Evolutionary conservation across 2,888 invertebrate species (phyloP).

Genomic region (Leptopilina syphax): DNA sequence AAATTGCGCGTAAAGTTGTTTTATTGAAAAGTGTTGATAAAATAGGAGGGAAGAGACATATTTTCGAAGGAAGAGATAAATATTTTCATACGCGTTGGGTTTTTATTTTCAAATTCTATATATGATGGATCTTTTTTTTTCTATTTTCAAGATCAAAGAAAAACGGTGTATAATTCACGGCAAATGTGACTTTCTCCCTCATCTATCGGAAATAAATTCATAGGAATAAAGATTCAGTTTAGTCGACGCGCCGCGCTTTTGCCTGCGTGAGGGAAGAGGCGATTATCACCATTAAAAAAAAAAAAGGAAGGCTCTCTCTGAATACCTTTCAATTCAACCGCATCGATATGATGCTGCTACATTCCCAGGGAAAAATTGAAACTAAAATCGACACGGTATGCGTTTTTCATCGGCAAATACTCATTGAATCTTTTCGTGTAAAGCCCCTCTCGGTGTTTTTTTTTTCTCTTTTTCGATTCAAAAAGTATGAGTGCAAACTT

Average conservation of each 20-base stretch:
- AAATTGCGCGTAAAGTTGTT: no score
- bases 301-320: neutral
- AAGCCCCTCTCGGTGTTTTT: constrained; percentile 10
- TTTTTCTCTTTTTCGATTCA: constrained; percentile 44
- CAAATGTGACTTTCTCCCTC: neutral
- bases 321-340: constrained; percentile 36
- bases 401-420: neutral
- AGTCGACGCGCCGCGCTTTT: constrained; percentile 20
- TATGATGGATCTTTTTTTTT: no score
- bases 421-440: constrained; percentile 49
- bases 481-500: constrained; percentile 52
- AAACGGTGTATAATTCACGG: neutral
- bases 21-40: no score
- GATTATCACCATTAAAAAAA: constrained; percentile 37
- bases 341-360: constrained; percentile 13
- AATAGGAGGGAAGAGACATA: no score
- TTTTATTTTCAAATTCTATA: neutral
- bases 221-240: constrained; percentile 13
- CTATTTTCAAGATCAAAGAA: neutral
- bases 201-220: constrained; percentile 31
- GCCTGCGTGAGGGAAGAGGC: neutral
- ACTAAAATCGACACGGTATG: constrained; percentile 30
- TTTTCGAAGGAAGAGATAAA: no score
- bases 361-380: constrained; percentile 15
- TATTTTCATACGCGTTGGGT: neutral